Base-by-base conservation (phyloP, 1,140 invertebrate genomes). In the Leptoteleia sp. region DNA sequence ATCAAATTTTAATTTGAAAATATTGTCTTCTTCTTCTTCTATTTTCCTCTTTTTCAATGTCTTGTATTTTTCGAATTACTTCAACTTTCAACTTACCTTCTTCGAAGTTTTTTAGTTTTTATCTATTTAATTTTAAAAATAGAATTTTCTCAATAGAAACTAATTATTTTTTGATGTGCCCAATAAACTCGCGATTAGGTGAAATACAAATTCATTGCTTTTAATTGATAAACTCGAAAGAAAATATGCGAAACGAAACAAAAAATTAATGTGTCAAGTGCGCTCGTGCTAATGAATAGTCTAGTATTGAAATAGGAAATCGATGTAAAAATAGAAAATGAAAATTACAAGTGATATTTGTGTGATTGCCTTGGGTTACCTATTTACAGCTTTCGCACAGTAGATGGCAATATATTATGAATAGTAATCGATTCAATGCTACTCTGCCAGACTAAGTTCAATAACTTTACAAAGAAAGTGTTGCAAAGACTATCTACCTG, bases 381-480 rank as follows among this genome's bases (percentile, higher is more conserved):
- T 62, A 54, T 45, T 43, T 55, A 67, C 37, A 12, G 37, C 27
- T 45, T 55, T 62, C 12, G n/a, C 38, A 27, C 31, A 17, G 33
- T 22, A 25, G 27, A 57, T 52, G 19, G 33, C 37, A 38, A 68
- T 76, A 62, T 17, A 79, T 76, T 76, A 79, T 79, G 42, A 79
- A 79, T 79, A 48, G 25, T 40, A 79, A 79, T 79, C 43, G 77
- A 79, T 79, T 70, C 54, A 31, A 40, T 11, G 19, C 16, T 47
- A 38, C 35, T 67, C 64, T 33, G 19, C 38, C 35, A 55, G 38
- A 48, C 31, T 57, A 40, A 54, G n/a, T n/a, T n/a, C n/a, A n/a
- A n/a, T n/a, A n/a, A n/a, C n/a, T n/a, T n/a, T n/a, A n/a, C n/a
- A n/a, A n/a, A n/a, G n/a, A n/a, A n/a, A n/a, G n/a, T n/a, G n/a